Percentiles rank a stretch among this genome's conserved stretches.
Conservation (phyloP, 2,797 vertebrate genomes). For the Setipinna tenuifilis region DNA sequence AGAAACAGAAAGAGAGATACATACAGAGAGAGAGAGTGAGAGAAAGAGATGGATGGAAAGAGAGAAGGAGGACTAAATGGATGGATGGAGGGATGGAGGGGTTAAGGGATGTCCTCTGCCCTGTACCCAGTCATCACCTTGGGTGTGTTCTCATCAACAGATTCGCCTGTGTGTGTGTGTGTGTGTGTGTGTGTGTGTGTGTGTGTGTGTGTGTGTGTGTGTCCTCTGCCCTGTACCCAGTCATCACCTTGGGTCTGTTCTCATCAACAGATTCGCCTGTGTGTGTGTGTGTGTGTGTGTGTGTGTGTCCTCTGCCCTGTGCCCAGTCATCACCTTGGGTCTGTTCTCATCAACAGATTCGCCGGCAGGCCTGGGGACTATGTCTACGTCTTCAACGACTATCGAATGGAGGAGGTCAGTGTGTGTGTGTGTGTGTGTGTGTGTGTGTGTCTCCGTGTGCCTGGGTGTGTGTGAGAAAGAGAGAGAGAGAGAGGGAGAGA, state of each 20-base stretch:
- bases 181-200: conserved; percentile 32
- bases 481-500: too few relatives aligned
- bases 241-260: background rate
- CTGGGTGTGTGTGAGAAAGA: too few relatives aligned
- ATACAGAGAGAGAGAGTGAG: background rate
- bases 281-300: too few relatives aligned
- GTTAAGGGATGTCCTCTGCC: too few relatives aligned
- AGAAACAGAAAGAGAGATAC: background rate
- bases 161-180: conserved; percentile 28
- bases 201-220: conserved; percentile 21
- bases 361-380: conserved; percentile 92
- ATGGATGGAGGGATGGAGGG: too few relatives aligned
- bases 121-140: too few relatives aligned
- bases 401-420: conserved; percentile 94
- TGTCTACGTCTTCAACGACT: conserved; percentile 89
- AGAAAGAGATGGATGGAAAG: background rate
- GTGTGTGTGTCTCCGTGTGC: background rate
- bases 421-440: background rate
- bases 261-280: too few relatives aligned
- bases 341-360: conserved; percentile 76
- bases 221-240: too few relatives aligned
- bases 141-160: too few relatives aligned
- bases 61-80: background rate
- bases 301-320: too few relatives aligned
- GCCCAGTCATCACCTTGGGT: too few relatives aligned